These are phyloP conservation scores for Phrynocephalus versicolor DNA, from an alignment of 2,113 vertebrate genomes.

Conservation along the genomic window DNA sequence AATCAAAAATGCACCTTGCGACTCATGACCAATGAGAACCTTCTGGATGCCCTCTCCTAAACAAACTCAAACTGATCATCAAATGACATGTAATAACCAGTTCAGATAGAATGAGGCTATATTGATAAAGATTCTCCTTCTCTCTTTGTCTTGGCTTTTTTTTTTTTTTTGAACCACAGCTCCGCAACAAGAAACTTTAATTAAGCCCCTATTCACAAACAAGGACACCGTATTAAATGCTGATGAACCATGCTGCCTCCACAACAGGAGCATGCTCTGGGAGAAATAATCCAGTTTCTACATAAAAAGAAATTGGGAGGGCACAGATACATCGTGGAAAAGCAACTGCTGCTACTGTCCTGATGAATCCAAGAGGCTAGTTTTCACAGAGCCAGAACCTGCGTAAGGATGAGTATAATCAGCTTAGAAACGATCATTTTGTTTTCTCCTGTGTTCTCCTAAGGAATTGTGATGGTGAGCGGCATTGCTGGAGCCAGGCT, in stretches of 20 bases:
- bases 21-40: neutral
- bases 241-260: neutral
- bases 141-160: neutral
- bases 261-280: neutral
- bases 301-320: neutral
- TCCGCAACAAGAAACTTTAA: neutral
- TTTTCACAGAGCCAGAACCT: constrained; percentile 1
- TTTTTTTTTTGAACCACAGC: neutral
- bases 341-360: constrained; percentile 1
- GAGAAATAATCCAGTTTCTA: neutral
- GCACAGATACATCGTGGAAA: neutral
- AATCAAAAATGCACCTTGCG: neutral
- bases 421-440: neutral
- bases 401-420: neutral
- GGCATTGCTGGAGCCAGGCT: constrained; percentile 14
- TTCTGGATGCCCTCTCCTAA: too few relatives aligned
- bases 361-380: neutral
- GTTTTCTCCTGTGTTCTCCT: neutral
- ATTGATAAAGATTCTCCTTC: neutral
- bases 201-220: neutral
- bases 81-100: too few relatives aligned
- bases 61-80: too few relatives aligned
- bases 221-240: neutral
- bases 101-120: too few relatives aligned
- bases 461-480: neutral